Conservation (phyloP, 2,113 vertebrate species). For the Chaenogobius annularis region DNA sequence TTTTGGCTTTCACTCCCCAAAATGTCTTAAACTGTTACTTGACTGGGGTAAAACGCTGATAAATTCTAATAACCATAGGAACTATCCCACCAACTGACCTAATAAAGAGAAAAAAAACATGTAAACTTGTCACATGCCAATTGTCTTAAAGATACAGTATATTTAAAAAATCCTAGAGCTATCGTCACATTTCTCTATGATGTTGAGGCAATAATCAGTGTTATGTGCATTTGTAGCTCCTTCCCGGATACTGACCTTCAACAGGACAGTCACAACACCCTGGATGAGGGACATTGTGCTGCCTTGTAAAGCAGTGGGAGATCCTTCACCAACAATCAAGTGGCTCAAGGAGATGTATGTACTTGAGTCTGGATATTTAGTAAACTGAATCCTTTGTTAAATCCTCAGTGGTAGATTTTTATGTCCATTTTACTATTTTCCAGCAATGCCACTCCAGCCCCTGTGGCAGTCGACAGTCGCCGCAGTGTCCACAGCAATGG, state of each 20-base stretch:
- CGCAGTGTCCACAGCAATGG: conserved; percentile 94
- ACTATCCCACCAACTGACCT: too few relatives aligned
- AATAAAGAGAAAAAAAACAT: too few relatives aligned
- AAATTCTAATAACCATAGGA: too few relatives aligned
- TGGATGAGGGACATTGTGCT: conserved; percentile 98
- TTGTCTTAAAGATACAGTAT: too few relatives aligned
- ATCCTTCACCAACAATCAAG: conserved; percentile 91
- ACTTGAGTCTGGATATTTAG: not conserved
- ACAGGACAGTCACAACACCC: conserved; percentile 92
- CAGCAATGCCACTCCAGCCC: conserved; percentile 91
- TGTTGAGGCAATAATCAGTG: not conserved
- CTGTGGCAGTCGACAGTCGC: conserved; percentile 91
- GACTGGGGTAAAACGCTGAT: too few relatives aligned
- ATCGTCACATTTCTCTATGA: too few relatives aligned
- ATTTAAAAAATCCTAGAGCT: too few relatives aligned
- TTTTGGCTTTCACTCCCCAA: too few relatives aligned
- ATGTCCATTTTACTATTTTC: conserved; percentile 19
- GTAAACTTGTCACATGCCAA: too few relatives aligned
- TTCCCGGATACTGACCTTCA: conserved; percentile 93
- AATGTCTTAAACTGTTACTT: too few relatives aligned
- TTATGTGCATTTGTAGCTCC: conserved; percentile 79
- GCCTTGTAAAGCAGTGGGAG: conserved; percentile 94
- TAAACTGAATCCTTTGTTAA: not conserved
- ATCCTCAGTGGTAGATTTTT: not conserved
- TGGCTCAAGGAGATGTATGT: conserved; percentile 97